A percentile compares a stretch with the other conserved stretches of the same genome.
Evolutionary conservation across 2,113 vertebrate species (phyloP).

Genomic region (Myxocyprinus asiaticus): DNA sequence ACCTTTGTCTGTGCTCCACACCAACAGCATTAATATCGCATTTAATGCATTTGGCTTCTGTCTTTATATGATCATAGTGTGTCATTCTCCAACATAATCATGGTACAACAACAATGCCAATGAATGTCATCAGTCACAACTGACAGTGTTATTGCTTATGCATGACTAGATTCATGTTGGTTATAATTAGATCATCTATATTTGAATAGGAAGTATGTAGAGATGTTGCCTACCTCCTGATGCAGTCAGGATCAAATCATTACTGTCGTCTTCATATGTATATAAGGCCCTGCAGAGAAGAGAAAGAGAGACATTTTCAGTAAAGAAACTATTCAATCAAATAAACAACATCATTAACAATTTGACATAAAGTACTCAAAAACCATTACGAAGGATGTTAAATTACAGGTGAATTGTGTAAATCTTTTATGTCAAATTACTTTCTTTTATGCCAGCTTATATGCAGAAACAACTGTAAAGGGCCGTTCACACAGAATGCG

Average conservation of each 20-base stretch:
- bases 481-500: no score
- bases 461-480: no score
- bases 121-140: constrained; percentile 37
- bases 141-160: constrained; percentile 35
- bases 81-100: not conserved
- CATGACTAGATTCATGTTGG: constrained; percentile 30
- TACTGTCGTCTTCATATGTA: constrained; percentile 89
- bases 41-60: constrained; percentile 1
- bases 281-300: constrained; percentile 87
- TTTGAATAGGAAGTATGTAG: not conserved
- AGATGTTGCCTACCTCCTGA: constrained; percentile 84
- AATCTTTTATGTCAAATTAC: no score
- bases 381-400: not conserved
- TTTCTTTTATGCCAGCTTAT: no score
- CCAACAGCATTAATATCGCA: not conserved
- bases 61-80: not conserved
- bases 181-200: constrained; percentile 29
- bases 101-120: constrained; percentile 32
- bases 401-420: no score
- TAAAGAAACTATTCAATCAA: not conserved
- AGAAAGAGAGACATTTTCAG: constrained; percentile 21
- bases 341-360: not conserved
- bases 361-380: not conserved
- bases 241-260: constrained; percentile 86
- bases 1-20: not conserved